A percentile compares a stretch with the other conserved stretches of the same genome.
Conservation (phyloP, 2,888 invertebrate genomes). For the Drosophila pullipes region DNA sequence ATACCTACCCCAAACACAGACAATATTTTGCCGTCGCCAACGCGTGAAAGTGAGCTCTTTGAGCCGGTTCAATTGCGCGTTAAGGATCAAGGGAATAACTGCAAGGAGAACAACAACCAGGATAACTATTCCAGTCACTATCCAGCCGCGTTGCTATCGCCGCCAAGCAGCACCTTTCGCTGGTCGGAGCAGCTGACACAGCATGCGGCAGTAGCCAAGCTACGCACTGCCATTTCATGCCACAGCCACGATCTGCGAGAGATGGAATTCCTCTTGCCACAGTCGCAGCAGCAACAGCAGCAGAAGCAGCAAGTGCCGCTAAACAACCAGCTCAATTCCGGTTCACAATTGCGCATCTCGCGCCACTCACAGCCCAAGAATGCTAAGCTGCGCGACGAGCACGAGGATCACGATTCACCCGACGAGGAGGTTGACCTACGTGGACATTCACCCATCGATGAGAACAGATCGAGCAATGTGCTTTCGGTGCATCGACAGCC, state of each 20-base stretch:
- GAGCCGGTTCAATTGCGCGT: conserved; percentile 64
- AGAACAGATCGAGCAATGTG: conserved; percentile 70
- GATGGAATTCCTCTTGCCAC: conserved; percentile 84
- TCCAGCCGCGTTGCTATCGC: conserved; percentile 47
- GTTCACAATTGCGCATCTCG: conserved; percentile 78
- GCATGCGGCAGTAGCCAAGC: conserved; percentile 79
- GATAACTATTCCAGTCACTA: conserved; percentile 63
- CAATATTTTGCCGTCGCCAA: conserved; percentile 58
- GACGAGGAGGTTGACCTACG: conserved; percentile 10
- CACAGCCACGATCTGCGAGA: conserved; percentile 77
- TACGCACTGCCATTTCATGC: conserved; percentile 80
- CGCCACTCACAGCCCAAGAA: conserved; percentile 76
- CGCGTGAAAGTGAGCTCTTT: conserved; percentile 43
- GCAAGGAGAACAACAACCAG: conserved; percentile 56
- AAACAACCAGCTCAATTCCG: conserved; percentile 85
- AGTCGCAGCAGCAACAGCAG: conserved; percentile 43
- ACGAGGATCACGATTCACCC: conserved; percentile 21
- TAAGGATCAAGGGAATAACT: conserved; percentile 33
- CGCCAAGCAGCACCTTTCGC: conserved; percentile 58
- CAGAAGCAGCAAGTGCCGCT: conserved; percentile 67
- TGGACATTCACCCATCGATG: conserved; percentile 46
- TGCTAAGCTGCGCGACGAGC: conserved; percentile 64
- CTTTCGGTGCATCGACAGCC: conserved; percentile 77
- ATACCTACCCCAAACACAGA: conserved; percentile 36
- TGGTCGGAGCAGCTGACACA: conserved; percentile 81